Conservation (phyloP, 2,888 invertebrate genomes). For the Lutraria lutraria region DNA sequence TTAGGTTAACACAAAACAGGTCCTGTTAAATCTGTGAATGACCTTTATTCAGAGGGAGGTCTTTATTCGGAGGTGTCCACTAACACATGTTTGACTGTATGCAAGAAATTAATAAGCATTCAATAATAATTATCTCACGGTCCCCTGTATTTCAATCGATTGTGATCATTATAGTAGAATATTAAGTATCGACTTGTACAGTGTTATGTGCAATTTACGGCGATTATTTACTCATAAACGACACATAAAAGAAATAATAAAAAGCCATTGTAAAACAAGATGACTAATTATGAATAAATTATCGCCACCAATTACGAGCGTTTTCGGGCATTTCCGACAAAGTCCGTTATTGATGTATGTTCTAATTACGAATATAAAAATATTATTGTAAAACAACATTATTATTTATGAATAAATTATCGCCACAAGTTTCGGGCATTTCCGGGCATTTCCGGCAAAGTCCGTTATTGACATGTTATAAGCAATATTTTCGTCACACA, state of each 20-base stretch:
- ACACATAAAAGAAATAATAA: slow-evolving; percentile 40
- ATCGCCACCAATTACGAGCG: not conserved
- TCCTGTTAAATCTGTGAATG: too few relatives aligned
- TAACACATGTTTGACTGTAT: too few relatives aligned
- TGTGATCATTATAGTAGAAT: not conserved
- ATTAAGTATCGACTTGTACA: not conserved
- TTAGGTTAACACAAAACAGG: not conserved
- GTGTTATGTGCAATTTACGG: not conserved
- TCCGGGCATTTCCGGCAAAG: not conserved
- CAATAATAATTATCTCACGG: not conserved
- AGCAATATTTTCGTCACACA: too few relatives aligned
- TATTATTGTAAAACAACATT: slow-evolving; percentile 38
- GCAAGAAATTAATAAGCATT: not conserved
- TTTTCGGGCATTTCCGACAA: not conserved
- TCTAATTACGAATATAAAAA: not conserved
- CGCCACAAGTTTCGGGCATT: not conserved
- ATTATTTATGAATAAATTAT: slow-evolving; percentile 35
- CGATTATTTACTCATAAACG: slow-evolving; percentile 12
- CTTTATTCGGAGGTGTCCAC: too few relatives aligned
- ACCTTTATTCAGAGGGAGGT: too few relatives aligned
- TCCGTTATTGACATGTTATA: not conserved
- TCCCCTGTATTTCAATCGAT: not conserved
- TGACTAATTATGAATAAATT: slow-evolving; percentile 41
- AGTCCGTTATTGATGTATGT: not conserved
- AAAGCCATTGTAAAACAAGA: slow-evolving; percentile 43